Evolutionary conservation across 2,797 vertebrate species (phyloP).

Genomic region (Rhadinocentrus ornatus): DNA sequence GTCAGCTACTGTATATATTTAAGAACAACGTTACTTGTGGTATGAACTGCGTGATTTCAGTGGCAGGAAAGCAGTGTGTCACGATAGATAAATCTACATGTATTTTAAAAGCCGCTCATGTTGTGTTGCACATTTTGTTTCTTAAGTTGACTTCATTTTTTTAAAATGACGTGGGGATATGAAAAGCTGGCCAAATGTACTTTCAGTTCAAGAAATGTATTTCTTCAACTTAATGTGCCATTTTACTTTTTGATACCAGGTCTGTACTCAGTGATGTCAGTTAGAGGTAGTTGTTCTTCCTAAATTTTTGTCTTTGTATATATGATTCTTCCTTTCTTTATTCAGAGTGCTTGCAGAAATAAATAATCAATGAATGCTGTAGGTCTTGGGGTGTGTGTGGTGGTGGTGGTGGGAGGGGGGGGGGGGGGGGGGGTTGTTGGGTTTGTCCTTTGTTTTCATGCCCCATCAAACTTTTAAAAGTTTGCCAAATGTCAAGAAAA

Average conservation of each 20-base stretch:
- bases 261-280: conserved; percentile 71
- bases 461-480: too few species aligned
- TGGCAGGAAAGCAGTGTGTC: conserved; percentile 15
- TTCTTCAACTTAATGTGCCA: conserved; percentile 36
- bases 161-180: conserved; percentile 8
- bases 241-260: conserved; percentile 42
- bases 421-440: neutral
- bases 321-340: conserved; percentile 14
- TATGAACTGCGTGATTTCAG: conserved; percentile 22
- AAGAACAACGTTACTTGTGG: conserved; percentile 20
- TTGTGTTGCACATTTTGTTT: conserved; percentile 25
- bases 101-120: conserved; percentile 9
- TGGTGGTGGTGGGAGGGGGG: too few species aligned
- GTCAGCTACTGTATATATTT: conserved; percentile 33
- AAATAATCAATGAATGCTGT: conserved; percentile 22
- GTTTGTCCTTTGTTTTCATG: too few species aligned
- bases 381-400: neutral
- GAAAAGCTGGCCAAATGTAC: conserved; percentile 31
- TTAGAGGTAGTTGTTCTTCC: conserved; percentile 21
- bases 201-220: conserved; percentile 20
- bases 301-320: conserved; percentile 34
- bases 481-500: too few species aligned
- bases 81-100: neutral
- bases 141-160: neutral
- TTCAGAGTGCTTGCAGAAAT: conserved; percentile 23